Conservation (phyloP, 2,888 invertebrate genomes). For the Brachypalpus laphriformis region DNA sequence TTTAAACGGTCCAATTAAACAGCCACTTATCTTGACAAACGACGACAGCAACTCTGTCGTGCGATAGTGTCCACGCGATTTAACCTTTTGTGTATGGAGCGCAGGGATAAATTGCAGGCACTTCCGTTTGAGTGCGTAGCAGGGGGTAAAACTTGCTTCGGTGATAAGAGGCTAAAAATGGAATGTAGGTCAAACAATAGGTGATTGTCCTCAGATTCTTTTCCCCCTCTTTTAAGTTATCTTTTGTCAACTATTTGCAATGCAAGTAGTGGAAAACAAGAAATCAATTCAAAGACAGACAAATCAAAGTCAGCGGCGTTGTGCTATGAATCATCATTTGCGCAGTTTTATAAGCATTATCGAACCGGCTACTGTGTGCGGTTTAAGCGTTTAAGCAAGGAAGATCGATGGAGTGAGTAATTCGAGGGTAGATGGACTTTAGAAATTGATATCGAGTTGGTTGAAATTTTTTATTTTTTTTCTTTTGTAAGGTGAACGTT, state of each 20-base stretch:
- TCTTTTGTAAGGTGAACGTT: not conserved
- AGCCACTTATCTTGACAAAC: conserved; percentile 34
- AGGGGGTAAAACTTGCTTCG: not conserved
- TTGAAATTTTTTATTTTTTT: not conserved
- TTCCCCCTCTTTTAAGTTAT: not conserved
- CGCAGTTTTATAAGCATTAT: not conserved
- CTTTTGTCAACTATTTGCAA: conserved; percentile 10
- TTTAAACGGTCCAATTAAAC: conserved; percentile 47
- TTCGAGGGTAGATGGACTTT: not conserved
- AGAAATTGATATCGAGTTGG: conserved; percentile 4
- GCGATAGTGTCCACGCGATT: conserved; percentile 28
- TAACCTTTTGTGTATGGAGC: not conserved
- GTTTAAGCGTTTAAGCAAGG: conserved; percentile 4
- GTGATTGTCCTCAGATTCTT: conserved; percentile 21
- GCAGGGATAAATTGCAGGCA: conserved; percentile 26
- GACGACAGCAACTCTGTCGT: conserved; percentile 18
- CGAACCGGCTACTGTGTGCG: not conserved
- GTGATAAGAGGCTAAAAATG: conserved; percentile 7
- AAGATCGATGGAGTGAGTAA: conserved; percentile 42
- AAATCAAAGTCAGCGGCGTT: not conserved
- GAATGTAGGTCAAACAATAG: conserved; percentile 33
- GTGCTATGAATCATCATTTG: conserved; percentile 13
- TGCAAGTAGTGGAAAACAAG: not conserved
- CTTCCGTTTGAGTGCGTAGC: conserved; percentile 25
- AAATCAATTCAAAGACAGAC: conserved; percentile 6